Conservation (phyloP, 2,113 vertebrate genomes). For the Epinephelus lanceolatus region DNA sequence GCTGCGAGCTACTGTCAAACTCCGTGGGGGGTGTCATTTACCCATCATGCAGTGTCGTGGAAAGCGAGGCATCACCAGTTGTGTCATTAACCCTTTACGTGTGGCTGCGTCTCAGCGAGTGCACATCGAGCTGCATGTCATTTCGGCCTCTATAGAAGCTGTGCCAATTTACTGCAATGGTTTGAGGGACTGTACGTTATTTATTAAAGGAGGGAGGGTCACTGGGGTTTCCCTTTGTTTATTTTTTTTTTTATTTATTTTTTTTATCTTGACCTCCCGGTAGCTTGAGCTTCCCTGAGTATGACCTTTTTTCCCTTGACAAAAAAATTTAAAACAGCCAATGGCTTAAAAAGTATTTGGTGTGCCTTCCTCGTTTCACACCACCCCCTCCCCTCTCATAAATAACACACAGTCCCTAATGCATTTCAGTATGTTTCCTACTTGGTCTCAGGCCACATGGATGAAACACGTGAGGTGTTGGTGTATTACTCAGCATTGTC, state of each 20-base stretch:
- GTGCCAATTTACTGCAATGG: constrained; percentile 37
- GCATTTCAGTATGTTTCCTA: not conserved
- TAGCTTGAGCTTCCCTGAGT: too few relatives aligned
- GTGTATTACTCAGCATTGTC: not conserved
- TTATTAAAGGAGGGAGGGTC: too few relatives aligned
- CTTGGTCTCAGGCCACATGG: not conserved
- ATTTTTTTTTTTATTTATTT: too few relatives aligned
- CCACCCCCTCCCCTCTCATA: too few relatives aligned
- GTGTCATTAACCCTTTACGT: constrained; percentile 63
- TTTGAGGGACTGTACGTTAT: not conserved
- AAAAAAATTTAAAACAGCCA: too few relatives aligned
- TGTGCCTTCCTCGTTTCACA: too few relatives aligned
- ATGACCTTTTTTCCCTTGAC: too few relatives aligned
- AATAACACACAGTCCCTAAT: not conserved
- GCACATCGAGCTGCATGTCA: constrained; percentile 10
- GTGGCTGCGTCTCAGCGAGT: constrained; percentile 41
- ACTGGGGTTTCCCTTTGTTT: too few relatives aligned
- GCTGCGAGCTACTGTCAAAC: constrained; percentile 67
- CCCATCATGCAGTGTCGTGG: constrained; percentile 53
- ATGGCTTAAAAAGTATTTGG: too few relatives aligned
- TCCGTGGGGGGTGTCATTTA: constrained; percentile 55
- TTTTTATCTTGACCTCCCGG: too few relatives aligned
- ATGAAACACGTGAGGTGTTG: not conserved
- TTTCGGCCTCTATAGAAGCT: not conserved
- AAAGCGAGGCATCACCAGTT: constrained; percentile 43